phyloP scores from a whole-genome alignment of 2,113 vertebrate species.

The Acanthochromis polyacanthus region DNA sequence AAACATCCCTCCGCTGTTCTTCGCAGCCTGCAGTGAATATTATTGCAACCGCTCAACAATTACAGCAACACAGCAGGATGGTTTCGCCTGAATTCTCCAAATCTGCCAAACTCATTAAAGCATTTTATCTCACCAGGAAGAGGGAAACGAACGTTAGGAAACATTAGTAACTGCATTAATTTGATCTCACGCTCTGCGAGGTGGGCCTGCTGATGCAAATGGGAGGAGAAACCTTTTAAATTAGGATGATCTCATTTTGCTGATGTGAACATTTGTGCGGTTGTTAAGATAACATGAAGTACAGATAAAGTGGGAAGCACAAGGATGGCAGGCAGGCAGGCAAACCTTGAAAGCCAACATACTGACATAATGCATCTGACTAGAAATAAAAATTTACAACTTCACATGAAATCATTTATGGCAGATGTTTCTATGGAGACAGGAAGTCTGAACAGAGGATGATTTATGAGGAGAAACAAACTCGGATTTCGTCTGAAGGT shows the following conservation, averaged over 20 bases:
- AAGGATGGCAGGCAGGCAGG: background rate
- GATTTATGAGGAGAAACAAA: slow-evolving; percentile 5
- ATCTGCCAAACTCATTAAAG: slow-evolving; percentile 21
- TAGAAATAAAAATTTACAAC: background rate
- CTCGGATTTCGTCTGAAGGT: background rate
- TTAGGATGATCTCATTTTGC: slow-evolving; percentile 28
- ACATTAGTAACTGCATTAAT: slow-evolving; percentile 24
- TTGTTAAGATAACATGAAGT: background rate
- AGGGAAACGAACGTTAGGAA: slow-evolving; percentile 15
- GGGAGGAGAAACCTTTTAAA: slow-evolving; percentile 5
- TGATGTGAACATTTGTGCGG: slow-evolving; percentile 10
- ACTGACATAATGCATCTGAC: background rate
- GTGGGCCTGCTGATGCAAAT: background rate
- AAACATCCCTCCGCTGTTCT: slow-evolving; percentile 4
- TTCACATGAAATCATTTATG: background rate
- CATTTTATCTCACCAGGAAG: slow-evolving; percentile 4
- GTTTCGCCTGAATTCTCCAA: background rate
- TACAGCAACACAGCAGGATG: background rate
- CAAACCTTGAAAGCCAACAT: background rate
- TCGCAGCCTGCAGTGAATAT: slow-evolving; percentile 31
- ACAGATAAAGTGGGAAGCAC: background rate
- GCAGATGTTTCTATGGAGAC: slow-evolving; percentile 7
- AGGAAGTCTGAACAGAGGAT: background rate
- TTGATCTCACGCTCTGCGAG: background rate
- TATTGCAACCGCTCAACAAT: slow-evolving; percentile 30